Conservation (phyloP, 2,888 invertebrate species). For the Chaitophorus viminalis region DNA sequence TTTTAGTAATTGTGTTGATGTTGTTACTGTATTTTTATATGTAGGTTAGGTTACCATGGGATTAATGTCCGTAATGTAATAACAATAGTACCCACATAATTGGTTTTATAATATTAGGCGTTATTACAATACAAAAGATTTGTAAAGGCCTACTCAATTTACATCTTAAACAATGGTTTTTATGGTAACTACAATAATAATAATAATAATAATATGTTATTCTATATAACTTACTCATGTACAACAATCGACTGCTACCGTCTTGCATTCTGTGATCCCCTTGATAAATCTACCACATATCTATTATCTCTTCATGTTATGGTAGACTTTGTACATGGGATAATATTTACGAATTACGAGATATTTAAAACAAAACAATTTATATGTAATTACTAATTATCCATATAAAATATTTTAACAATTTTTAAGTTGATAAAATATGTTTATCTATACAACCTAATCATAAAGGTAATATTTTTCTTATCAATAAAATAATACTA, state of each 20-base stretch:
- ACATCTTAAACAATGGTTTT: slow-evolving; percentile 53
- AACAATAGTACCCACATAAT: slow-evolving; percentile 44
- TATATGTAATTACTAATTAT: too few relatives aligned
- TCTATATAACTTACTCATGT: slow-evolving; percentile 41
- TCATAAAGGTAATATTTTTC: not conserved
- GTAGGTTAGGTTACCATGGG: not conserved
- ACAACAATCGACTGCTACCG: slow-evolving; percentile 23
- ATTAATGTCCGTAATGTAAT: slow-evolving; percentile 35
- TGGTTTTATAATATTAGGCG: slow-evolving; percentile 24
- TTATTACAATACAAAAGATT: slow-evolving; percentile 38
- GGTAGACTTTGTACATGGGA: not conserved
- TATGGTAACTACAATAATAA: slow-evolving; percentile 15
- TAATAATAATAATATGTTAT: slow-evolving; percentile 12
- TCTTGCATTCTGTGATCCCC: slow-evolving; percentile 22
- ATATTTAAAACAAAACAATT: too few relatives aligned
- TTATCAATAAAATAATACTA: too few relatives aligned
- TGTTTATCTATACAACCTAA: not conserved
- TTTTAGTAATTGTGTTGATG: slow-evolving; percentile 2
- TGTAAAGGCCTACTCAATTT: slow-evolving; percentile 55
- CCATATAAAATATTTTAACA: not conserved
- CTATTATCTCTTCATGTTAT: not conserved
- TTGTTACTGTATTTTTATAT: not conserved
- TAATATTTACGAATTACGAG: not conserved
- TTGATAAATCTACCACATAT: not conserved
- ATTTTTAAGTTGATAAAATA: not conserved